Conservation (phyloP, 2,113 vertebrate species). For the Ondatra zibethicus region DNA sequence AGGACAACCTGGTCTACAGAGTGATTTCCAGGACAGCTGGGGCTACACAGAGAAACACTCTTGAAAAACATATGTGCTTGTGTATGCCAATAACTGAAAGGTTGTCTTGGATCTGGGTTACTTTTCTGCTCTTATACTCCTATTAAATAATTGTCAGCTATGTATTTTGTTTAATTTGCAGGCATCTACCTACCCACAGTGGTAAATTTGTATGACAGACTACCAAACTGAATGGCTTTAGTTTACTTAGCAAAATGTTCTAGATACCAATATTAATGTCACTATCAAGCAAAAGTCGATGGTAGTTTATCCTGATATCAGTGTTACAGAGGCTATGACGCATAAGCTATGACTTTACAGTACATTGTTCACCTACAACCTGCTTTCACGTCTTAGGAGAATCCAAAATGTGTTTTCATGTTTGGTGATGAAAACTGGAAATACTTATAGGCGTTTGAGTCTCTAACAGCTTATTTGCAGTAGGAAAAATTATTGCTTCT, state of each 20-base stretch:
- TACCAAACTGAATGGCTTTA: background rate
- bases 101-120: conserved; percentile 74
- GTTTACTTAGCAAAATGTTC: conserved; percentile 13
- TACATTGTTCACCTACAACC: conserved; percentile 74
- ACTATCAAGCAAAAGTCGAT: background rate
- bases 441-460: conserved; percentile 78
- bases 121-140: conserved; percentile 68
- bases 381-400: conserved; percentile 50
- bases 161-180: conserved; percentile 39
- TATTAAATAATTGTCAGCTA: conserved; percentile 58
- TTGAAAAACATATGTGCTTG: background rate
- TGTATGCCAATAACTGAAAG: conserved; percentile 80
- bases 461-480: conserved; percentile 68
- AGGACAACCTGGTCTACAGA: background rate
- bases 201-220: conserved; percentile 38
- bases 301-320: background rate
- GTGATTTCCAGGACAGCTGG: background rate
- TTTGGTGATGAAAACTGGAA: conserved; percentile 70
- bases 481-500: conserved; percentile 53
- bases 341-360: conserved; percentile 57
- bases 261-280: background rate
- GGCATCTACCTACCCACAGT: background rate
- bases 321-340: background rate
- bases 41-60: background rate
- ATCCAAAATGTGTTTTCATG: background rate